Percentiles rank a stretch among this genome's conserved stretches.
Conservation (phyloP, 2,888 invertebrate genomes). For the Patella depressa region DNA sequence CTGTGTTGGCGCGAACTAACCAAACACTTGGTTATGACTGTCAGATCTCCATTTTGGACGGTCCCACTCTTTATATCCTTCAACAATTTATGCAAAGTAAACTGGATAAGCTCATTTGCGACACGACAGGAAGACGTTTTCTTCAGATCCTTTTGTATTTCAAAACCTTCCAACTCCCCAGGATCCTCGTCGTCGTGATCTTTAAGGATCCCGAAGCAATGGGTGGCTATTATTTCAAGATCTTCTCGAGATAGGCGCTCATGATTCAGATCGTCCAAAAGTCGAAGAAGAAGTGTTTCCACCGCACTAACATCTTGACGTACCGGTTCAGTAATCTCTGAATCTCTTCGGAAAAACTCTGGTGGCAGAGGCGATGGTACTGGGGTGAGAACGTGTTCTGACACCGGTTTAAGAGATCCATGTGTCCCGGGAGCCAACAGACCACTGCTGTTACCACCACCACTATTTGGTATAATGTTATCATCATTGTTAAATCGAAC, state of each 20-base stretch:
- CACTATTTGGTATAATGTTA: constrained; percentile 27
- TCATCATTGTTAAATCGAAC: constrained; percentile 41
- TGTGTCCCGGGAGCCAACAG: neutral
- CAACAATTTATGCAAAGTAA: constrained; percentile 44
- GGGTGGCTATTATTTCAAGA: constrained; percentile 41
- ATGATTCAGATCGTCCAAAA: constrained; percentile 47
- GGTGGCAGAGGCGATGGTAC: constrained; percentile 42
- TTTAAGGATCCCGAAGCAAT: constrained; percentile 26
- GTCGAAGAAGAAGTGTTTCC: constrained; percentile 43
- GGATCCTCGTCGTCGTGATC: constrained; percentile 25
- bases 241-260: constrained; percentile 41
- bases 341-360: constrained; percentile 29
- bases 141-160: constrained; percentile 13
- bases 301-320: constrained; percentile 32
- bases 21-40: constrained; percentile 42
- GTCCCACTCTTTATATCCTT: constrained; percentile 42
- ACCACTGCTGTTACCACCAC: neutral
- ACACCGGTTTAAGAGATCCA: constrained; percentile 32
- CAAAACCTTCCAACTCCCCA: neutral
- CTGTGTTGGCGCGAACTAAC: constrained; percentile 27
- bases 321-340: constrained; percentile 24
- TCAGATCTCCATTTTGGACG: constrained; percentile 42
- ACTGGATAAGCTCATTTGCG: constrained; percentile 47
- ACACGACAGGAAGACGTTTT: constrained; percentile 30
- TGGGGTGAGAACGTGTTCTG: constrained; percentile 49